Evolutionary conservation across 2,797 vertebrate genomes (phyloP), one percentile per base, ranked within the genome.

Genomic region (Enoplosus armatus): DNA sequence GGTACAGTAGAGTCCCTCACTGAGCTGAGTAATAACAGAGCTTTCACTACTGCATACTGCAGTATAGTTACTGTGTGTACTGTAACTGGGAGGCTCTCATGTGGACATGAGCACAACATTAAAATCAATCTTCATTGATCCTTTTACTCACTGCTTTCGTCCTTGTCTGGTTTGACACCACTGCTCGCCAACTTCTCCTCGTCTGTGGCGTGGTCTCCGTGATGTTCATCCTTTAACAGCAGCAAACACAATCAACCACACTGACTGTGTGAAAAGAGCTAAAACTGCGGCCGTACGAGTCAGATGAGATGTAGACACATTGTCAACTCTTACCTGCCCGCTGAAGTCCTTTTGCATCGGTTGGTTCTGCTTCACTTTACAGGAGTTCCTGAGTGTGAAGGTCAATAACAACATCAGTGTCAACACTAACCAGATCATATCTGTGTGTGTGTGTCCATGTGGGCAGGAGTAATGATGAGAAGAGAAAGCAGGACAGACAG

Each of bases 121-220:
- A 14, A 66, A 77, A 78, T 60, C 27, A 50, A 62, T 67, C 29
- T 37, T 24, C 10, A 31, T 22, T 58, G 31, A 62, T 76, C 8
- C 4, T 41, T 59, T 72, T 26, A 88, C 93, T 95, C 90, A 96
- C 96, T 22, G 86, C 56, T 89, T 78, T 93, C 0, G 45, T 64
- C 1, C 87, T 81, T 87, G 95, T 97, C 93, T 93, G 96, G n/a
- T 18, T 70, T 15, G 87, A 94, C 53, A 72, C 91, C 48, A 0
- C 95, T 97, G 83, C 94, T 96, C 0, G 97, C 97, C 94, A 98
- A 29, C 84, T 99, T 99, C 90, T 99, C 98, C 88, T 99, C 98
- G 0, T 99, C 98, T 0, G 98, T 99, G 75, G 97, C 97, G 0
- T 86, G 97, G 45, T 93, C 96, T 41, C 95, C 95, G 71, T 92